phyloP scores from a whole-genome alignment of 2,888 invertebrate species.

The Drosophila meridionalis region DNA sequence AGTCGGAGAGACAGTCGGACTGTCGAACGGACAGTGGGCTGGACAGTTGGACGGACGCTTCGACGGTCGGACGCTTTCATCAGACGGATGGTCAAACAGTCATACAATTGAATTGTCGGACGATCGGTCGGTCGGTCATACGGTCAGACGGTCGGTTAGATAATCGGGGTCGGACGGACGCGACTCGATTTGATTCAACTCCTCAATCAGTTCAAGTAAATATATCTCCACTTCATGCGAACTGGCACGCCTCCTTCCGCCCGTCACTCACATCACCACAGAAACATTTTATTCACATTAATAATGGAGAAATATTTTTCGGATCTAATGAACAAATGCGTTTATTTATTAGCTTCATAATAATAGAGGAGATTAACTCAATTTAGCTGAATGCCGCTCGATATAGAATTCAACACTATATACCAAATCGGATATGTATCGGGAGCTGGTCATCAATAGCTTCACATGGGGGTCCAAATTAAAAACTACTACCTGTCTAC shows the following conservation, averaged over 20 bases:
- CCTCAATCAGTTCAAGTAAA: not conserved
- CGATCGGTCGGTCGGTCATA: too few species aligned
- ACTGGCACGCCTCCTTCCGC: not conserved
- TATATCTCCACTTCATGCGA: not conserved
- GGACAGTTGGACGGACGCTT: too few species aligned
- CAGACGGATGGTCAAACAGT: too few species aligned
- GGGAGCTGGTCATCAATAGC: not conserved
- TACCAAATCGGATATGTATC: not conserved
- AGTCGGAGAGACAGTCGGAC: too few species aligned
- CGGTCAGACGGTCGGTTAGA: too few species aligned
- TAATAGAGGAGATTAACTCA: not conserved
- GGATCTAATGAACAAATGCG: not conserved
- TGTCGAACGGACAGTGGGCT: too few species aligned
- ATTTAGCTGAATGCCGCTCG: not conserved
- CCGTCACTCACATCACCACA: not conserved
- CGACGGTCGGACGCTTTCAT: too few species aligned
- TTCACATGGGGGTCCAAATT: not conserved
- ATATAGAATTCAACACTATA: not conserved
- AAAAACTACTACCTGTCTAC: not conserved
- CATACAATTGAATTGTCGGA: too few species aligned
- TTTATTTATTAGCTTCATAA: not conserved
- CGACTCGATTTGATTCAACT: not conserved
- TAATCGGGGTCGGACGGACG: too few species aligned
- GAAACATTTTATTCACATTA: not conserved
- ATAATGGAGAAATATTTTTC: not conserved